Conservation (phyloP, 2,888 invertebrate genomes). For the Aphodius sticticus region DNA sequence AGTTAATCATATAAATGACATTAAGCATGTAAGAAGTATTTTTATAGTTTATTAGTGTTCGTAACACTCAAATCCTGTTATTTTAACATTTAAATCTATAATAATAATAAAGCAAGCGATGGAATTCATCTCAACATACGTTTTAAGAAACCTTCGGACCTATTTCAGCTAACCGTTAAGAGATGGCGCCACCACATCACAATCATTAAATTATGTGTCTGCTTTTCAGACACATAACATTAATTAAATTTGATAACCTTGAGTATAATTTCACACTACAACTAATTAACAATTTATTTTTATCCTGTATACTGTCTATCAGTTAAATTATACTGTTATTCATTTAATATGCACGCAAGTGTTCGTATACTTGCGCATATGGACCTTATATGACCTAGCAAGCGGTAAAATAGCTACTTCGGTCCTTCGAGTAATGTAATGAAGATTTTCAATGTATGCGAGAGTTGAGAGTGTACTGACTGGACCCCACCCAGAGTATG, state of each 20-base stretch:
- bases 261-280: background rate
- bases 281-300: background rate
- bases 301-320: background rate
- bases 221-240: background rate
- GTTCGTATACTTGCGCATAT: too few relatives aligned
- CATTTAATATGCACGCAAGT: background rate
- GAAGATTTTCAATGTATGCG: background rate
- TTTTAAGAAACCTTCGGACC: background rate
- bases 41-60: too few relatives aligned
- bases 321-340: background rate
- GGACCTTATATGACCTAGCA: too few relatives aligned
- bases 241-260: background rate
- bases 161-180: background rate
- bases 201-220: background rate
- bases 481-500: background rate
- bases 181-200: background rate
- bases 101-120: too few relatives aligned
- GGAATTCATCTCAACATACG: too few relatives aligned
- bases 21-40: too few relatives aligned
- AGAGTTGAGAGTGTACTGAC: background rate
- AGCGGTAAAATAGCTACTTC: background rate
- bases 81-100: too few relatives aligned
- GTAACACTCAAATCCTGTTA: too few relatives aligned
- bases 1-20: too few relatives aligned
- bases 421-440: background rate